Evolutionary conservation across 2,888 invertebrate genomes (phyloP), one percentile per base, ranked within the genome.

Genomic region (Nineta flava): DNA sequence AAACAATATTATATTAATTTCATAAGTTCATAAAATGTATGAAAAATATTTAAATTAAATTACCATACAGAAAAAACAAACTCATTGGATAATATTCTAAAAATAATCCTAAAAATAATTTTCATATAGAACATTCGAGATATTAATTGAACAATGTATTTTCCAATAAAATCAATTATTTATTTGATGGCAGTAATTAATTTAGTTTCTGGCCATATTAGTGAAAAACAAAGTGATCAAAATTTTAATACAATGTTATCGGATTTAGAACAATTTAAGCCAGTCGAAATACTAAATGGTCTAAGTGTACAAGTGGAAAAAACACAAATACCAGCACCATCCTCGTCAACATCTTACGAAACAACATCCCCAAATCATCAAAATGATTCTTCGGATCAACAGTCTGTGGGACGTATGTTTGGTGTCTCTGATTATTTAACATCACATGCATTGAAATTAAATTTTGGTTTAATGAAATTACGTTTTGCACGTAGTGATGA

Each of bases 231-330:
- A 3, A 26, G 26, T 26, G 26, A 26, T 26, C 26, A 26, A 38
- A 15, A 15, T 38, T 49, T 49, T 9, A 45, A 34, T 44, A 13
- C 44, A 13, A 38, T 49, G 21, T 34, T 49, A 26, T 21, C 17
- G 1, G 45, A 49, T 49, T 16, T 49, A 9, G 44, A 49, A 34
- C 32, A 45, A 26, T 45, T 44, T 34, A 44, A 45, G 12, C 49
- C 49, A 21, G 38, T 49, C 13, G 38, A 34, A 35, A 34, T 49
- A 6, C n/a, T 35, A 21, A 10, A 21, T 15, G 49, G 49, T 17
- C 12, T 49, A 34, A 49, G 19, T 34, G 42, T 49, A 19, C 49
- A 49, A 49, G 41, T 49, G 16, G 49, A 49, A 45, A 44, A 45
- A 35, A 26, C 48, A n/a, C 19, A 19, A 21, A 44, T 26, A 13